Conservation (phyloP, 2,113 vertebrate genomes). For the Galeopterus variegatus region DNA sequence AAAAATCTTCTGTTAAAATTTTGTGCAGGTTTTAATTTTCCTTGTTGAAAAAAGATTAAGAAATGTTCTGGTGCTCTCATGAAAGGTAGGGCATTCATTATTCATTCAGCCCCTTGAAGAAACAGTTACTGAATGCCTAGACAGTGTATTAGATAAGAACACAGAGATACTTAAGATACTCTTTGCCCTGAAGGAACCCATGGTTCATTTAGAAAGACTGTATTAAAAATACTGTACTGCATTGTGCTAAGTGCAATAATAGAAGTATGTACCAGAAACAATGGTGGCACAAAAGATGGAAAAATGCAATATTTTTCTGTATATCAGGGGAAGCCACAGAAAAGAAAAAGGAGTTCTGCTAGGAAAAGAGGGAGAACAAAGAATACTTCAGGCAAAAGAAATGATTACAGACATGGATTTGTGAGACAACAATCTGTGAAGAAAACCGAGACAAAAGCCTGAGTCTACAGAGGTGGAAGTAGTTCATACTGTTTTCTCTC, state of each 20-base stretch:
- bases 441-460: neutral
- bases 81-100: neutral
- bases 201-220: slow-evolving; percentile 7
- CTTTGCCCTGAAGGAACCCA: neutral
- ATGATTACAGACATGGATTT: neutral
- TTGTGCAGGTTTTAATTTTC: slow-evolving; percentile 5
- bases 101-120: slow-evolving; percentile 3
- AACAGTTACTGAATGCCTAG: neutral
- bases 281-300: neutral
- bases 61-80: neutral
- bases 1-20: slow-evolving; percentile 2
- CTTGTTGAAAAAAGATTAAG: neutral
- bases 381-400: neutral
- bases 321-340: neutral
- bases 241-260: neutral
- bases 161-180: neutral
- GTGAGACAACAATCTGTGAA: neutral
- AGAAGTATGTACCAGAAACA: neutral
- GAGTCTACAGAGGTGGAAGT: neutral
- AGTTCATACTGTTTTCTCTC: neutral
- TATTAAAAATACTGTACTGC: neutral
- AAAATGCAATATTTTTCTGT: slow-evolving; percentile 11
- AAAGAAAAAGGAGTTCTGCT: neutral
- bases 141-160: neutral
- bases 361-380: neutral